A percentile compares a stretch with the other conserved stretches of the same genome.
Conservation (phyloP, 1,140 invertebrate genomes). For the Araneus ventricosus region DNA sequence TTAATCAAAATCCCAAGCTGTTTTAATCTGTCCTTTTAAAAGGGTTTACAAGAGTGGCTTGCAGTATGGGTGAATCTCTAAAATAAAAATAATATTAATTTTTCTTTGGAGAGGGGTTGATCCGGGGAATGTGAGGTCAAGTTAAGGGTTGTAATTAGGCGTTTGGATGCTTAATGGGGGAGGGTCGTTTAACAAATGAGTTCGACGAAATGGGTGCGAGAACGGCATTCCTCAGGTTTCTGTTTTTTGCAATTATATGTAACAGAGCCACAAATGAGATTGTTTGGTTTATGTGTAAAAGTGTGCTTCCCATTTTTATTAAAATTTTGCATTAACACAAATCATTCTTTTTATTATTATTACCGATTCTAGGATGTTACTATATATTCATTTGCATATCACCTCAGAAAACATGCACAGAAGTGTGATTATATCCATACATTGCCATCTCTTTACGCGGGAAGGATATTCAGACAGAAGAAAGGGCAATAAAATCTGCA, state of each 20-base stretch:
- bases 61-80: neutral
- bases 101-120: neutral
- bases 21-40: slow-evolving; percentile 41
- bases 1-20: slow-evolving; percentile 49
- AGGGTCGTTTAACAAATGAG: neutral
- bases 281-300: no score
- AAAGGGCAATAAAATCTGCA: slow-evolving; percentile 35
- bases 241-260: no score
- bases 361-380: no score
- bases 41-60: neutral
- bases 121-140: neutral
- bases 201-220: neutral
- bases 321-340: no score
- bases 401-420: no score
- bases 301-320: no score
- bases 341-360: no score
- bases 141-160: neutral
- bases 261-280: no score
- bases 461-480: neutral
- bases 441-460: slow-evolving; percentile 17
- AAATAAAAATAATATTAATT: slow-evolving; percentile 45
- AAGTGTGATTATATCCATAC: slow-evolving; percentile 28
- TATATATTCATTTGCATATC: no score
- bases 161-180: neutral
- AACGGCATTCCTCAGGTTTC: neutral